Conservation (phyloP, 2,888 invertebrate species). For the Nomada fabriciana region DNA sequence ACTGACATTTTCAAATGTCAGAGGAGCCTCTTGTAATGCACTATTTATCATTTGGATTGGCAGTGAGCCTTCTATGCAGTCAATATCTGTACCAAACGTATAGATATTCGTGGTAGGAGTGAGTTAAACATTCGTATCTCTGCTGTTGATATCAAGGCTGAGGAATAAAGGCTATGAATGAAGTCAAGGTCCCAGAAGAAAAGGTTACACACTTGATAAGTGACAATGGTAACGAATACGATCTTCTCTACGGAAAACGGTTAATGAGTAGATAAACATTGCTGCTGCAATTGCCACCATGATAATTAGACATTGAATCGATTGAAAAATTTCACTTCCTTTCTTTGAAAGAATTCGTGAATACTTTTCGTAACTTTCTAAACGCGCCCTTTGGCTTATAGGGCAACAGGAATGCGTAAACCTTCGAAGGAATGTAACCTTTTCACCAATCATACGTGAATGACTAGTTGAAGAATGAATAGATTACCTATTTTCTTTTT, state of each 20-base stretch:
- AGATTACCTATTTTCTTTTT: too few relatives aligned
- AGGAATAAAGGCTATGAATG: background rate
- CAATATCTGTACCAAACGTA: constrained; percentile 25
- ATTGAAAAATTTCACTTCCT: background rate
- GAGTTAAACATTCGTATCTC: background rate
- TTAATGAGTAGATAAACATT: too few relatives aligned
- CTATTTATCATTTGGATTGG: constrained; percentile 74
- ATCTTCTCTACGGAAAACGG: too few relatives aligned
- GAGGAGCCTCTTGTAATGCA: constrained; percentile 68
- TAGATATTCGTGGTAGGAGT: constrained; percentile 4
- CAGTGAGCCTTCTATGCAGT: constrained; percentile 17
- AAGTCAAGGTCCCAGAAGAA: background rate
- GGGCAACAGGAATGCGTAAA: constrained; percentile 43
- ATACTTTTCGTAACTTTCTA: constrained; percentile 20
- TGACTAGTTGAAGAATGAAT: background rate
- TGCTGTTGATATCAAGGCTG: background rate
- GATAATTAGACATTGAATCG: background rate
- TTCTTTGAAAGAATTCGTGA: background rate
- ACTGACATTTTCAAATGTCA: constrained; percentile 83
- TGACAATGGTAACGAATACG: too few relatives aligned
- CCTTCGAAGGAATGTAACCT: constrained; percentile 40
- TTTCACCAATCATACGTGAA: constrained; percentile 13
- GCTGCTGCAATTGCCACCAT: background rate
- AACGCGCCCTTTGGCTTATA: constrained; percentile 9
- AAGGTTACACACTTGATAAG: background rate